A percentile compares a stretch with the other conserved stretches of the same genome.
phyloP scores from a whole-genome alignment of 2,113 vertebrate genomes.

The Apeltes quadracus region DNA sequence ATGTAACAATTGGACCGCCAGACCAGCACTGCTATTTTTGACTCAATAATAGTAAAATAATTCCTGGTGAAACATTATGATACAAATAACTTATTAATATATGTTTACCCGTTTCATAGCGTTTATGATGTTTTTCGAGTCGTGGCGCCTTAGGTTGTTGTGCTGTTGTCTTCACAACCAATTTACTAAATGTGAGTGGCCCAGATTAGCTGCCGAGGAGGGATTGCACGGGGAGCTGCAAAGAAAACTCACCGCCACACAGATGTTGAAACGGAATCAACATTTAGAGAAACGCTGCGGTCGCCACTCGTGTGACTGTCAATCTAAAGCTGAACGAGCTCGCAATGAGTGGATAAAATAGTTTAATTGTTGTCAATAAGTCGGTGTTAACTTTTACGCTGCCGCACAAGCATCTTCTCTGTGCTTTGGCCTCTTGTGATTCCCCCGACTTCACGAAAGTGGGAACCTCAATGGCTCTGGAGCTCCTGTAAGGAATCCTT shows the following conservation, averaged over 20 bases:
- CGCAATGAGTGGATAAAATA: neutral
- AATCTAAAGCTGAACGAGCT: neutral
- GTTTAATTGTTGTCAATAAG: neutral
- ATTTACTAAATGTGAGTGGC: neutral
- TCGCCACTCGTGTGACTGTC: neutral
- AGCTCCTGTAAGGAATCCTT: conserved; percentile 22
- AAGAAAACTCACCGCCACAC: too few relatives aligned
- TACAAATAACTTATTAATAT: neutral
- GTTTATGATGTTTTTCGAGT: neutral
- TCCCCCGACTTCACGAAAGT: conserved; percentile 20
- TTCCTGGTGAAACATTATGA: neutral
- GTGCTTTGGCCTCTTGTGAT: conserved; percentile 1
- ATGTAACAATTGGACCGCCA: too few relatives aligned
- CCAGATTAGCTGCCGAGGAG: too few relatives aligned
- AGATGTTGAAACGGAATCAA: neutral
- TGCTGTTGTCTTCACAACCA: neutral
- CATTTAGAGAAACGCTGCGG: neutral
- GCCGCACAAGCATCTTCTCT: neutral
- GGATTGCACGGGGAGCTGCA: too few relatives aligned
- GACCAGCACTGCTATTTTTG: neutral
- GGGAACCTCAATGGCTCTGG: neutral
- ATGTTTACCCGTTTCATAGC: neutral
- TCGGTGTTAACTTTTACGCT: too few relatives aligned
- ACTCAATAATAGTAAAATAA: neutral
- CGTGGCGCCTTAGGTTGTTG: neutral